Evolutionary conservation across 2,113 vertebrate genomes (phyloP), one percentile per base, ranked within the genome.

Genomic region (Rhinoderma darwinii): DNA sequence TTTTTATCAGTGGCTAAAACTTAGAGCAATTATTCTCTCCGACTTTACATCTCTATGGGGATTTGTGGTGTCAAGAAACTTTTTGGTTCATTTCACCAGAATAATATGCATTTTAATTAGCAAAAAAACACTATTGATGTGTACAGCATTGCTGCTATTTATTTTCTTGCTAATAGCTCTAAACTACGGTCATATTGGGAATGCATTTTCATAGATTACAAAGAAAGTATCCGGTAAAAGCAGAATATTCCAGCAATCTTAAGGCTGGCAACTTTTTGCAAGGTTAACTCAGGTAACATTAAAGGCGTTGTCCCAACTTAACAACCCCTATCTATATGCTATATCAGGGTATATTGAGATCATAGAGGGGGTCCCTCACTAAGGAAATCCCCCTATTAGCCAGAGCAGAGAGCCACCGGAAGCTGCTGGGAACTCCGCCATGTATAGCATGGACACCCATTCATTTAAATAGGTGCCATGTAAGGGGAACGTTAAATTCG

Each of bases 31-130:
- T 96, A 96, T 95, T 96, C 91, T 90, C 90, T 90, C 92, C 94
- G 93, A 96, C 94, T 96, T 95, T 92, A 95, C 93, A 96, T 93
- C 92, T 96, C 95, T 96, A 88, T 92, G 77, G 95, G 95, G 94
- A 96, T 92, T 95, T 93, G 91, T 88, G 82, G 92, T 95, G 93
- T 96, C 94, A 95, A 91, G 89, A 92, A 93, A 93, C 90, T 94
- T 94, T 94, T 93, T 91, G 93, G 92, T 94, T 96, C 95, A 93
- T 95, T 95, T 94, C 91, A 92, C 90, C 93, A 84, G 91, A 94
- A 94, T 94, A 93, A 93, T 93, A 95, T 93, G 96, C 93, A 92
- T 96, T 93, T 96, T 96, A 96, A 97, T 97, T 97, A 96, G 94
- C 88, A 93, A 47, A 95, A 94, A 79, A 35, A 77, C 9, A 43